A percentile compares a stretch with the other conserved stretches of the same genome.
Conservation (phyloP, 1,140 invertebrate species). For the Drosophila baimaii region DNA sequence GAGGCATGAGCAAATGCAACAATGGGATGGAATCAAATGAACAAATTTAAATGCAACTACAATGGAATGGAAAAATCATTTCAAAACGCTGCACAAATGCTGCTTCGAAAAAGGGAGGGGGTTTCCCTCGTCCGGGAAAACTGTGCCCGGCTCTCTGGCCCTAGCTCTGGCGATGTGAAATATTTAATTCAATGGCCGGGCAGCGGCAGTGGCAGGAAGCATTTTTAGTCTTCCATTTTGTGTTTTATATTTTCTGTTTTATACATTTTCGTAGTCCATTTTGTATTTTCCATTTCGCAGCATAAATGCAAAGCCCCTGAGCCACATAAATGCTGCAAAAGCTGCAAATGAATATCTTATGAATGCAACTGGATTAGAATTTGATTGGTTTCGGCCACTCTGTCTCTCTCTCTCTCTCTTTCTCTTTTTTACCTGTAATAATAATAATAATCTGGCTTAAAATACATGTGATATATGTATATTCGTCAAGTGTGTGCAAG, state of each 20-base stretch:
- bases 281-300: conserved; percentile 19
- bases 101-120: conserved; percentile 6
- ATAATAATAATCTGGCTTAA: background rate
- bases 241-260: background rate
- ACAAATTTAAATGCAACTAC: conserved; percentile 63
- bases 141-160: too few species aligned
- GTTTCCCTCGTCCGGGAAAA: conserved; percentile 6
- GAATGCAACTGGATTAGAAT: conserved; percentile 35
- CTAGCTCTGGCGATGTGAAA: conserved; percentile 11
- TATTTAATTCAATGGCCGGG: conserved; percentile 42
- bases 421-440: conserved; percentile 3
- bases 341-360: conserved; percentile 35
- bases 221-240: conserved; percentile 5
- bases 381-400: conserved; percentile 29
- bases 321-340: conserved; percentile 24
- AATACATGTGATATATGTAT: background rate
- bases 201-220: background rate
- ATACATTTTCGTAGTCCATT: background rate
- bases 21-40: conserved; percentile 49
- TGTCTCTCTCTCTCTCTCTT: background rate
- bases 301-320: conserved; percentile 16
- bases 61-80: conserved; percentile 70
- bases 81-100: conserved; percentile 62
- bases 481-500: background rate
- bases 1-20: conserved; percentile 58